Conservation (phyloP, 2,888 invertebrate species). For the Chloroclysta siterata region DNA sequence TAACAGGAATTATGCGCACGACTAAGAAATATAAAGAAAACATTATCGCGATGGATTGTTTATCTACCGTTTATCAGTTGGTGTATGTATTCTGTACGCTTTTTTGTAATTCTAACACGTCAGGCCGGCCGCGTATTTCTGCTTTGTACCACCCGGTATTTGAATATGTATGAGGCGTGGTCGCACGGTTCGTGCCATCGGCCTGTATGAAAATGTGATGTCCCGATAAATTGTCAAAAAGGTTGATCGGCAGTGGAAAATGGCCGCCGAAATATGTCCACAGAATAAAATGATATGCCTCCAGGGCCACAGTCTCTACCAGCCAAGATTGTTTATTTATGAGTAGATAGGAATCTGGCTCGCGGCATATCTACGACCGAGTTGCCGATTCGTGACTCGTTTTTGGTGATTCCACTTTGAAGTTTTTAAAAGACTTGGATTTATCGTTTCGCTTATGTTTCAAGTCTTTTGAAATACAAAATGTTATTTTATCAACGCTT, state of each 20-base stretch:
- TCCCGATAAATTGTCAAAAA: conserved; percentile 83
- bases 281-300: conserved; percentile 62
- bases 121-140: conserved; percentile 70
- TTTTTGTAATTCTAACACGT: conserved; percentile 80
- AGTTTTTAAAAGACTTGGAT: conserved; percentile 33
- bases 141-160: conserved; percentile 76
- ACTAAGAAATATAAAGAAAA: conserved; percentile 21
- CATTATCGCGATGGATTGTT: conserved; percentile 60
- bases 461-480: conserved; percentile 5
- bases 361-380: conserved; percentile 37
- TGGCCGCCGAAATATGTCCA: conserved; percentile 67
- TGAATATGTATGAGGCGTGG: conserved; percentile 81
- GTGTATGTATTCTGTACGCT: conserved; percentile 60
- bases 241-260: conserved; percentile 78
- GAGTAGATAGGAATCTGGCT: conserved; percentile 44
- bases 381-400: conserved; percentile 37
- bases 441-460: conserved; percentile 15
- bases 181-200: conserved; percentile 67
- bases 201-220: conserved; percentile 81
- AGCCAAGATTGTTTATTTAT: conserved; percentile 62
- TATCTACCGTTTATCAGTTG: conserved; percentile 69
- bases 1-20: conserved; percentile 2
- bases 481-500: conserved; percentile 5
- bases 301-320: conserved; percentile 55
- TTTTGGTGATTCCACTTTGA: conserved; percentile 39